Percentiles rank a stretch among this genome's conserved stretches.
Conservation (phyloP, 2,113 vertebrate genomes). For the Emydocephalus ijimae region DNA sequence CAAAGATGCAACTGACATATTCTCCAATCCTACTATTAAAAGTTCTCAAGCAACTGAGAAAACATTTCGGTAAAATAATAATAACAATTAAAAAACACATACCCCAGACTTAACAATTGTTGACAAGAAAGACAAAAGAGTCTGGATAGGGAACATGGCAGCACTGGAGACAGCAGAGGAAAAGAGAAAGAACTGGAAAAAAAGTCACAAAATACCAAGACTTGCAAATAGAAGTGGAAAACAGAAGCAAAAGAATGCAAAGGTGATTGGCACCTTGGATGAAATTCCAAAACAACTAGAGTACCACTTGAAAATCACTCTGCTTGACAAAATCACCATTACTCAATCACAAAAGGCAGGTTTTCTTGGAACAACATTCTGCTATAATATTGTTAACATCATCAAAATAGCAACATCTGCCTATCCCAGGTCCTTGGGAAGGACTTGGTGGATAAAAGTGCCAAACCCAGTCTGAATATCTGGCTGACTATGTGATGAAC, state of each 20-base stretch:
- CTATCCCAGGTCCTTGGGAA: background rate
- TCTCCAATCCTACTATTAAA: background rate
- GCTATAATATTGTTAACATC: background rate
- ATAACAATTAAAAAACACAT: background rate
- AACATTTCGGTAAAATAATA: background rate
- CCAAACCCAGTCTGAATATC: background rate
- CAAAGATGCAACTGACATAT: background rate
- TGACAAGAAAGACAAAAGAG: background rate
- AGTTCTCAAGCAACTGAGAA: background rate
- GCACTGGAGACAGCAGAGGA: background rate
- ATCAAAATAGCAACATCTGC: background rate
- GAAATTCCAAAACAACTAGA: background rate
- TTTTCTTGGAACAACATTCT: background rate
- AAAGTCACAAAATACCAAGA: background rate
- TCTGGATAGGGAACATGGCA: background rate
- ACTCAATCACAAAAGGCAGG: background rate
- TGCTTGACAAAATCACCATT: background rate
- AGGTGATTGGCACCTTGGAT: too few species aligned
- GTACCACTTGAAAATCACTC: background rate
- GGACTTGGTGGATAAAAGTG: background rate
- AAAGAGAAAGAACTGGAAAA: background rate
- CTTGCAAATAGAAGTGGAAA: background rate
- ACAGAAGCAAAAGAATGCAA: background rate
- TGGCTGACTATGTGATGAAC: background rate
- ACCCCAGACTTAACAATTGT: background rate